Base-by-base conservation (phyloP, 2,113 vertebrate genomes). In the Egretta garzetta region DNA sequence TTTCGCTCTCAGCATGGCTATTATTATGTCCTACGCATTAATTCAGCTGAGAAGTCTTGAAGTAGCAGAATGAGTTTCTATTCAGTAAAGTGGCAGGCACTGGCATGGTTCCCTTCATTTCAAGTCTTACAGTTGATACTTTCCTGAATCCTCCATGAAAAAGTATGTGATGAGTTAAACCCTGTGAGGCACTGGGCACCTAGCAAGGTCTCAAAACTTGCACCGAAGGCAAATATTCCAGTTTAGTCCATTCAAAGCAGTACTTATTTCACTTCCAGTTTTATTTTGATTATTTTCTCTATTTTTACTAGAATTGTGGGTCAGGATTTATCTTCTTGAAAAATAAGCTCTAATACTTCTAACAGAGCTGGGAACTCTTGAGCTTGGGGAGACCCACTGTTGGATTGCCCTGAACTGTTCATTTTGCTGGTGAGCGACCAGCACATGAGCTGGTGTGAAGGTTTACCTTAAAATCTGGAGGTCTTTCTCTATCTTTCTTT, bases 1-100 rank as follows among this genome's bases (percentile, higher is more conserved):
- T 95, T 95, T 96, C 76, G 67, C 88, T 91, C 95, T 91, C 96
- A 96, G 95, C 91, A 94, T 89, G 92, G 86, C 88, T 97, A 55
- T 95, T 95, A 95, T 93, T 95, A 89, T 89, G 86, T 80, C 92
- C 95, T 92, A 94, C 56, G 49, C 80, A 85, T 96, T 96, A 97
- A 97, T 95, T 95, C 95, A 95, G 60, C 41, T 0, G 3, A 92
- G 88, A 92, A 95, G 60, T 68, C 96, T 79, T 93, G 83, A 95
- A 93, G 94, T 60, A 92, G 76, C 72, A 84, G 73, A 67, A 74
- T 68, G 83, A 67, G 80, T 75, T 95, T 96, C 90, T 88, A 0
- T 39, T 91, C 63, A 35, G 67, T 84, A 7, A 79, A 94, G 92
- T 62, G 83, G 72, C 82, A 94, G 88, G 67, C 62, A 24, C 41